These are phyloP conservation scores for Limnephilus marmoratus DNA, from an alignment of 2,888 invertebrate genomes.

Conservation along the genomic window DNA sequence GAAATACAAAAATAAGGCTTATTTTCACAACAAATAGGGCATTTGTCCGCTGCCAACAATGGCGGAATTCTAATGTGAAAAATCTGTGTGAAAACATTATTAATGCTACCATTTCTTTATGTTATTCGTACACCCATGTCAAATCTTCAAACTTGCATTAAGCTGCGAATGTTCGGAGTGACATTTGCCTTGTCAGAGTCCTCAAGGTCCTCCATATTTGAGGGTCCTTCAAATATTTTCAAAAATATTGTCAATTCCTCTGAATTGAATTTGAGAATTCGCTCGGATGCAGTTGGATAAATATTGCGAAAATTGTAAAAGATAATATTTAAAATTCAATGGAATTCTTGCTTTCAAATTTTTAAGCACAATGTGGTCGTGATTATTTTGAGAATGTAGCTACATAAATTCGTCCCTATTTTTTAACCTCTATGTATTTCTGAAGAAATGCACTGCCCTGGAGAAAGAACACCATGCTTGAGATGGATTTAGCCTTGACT, in stretches of 20 bases:
- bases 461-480: no score
- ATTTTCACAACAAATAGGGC: constrained; percentile 56
- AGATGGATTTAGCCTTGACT: no score
- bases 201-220: constrained; percentile 30
- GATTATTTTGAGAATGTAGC: no score
- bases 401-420: no score
- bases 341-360: not conserved
- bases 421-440: no score
- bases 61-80: constrained; percentile 22
- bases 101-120: constrained; percentile 16
- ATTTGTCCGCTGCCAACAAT: constrained; percentile 51
- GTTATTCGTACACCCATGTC: constrained; percentile 42
- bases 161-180: constrained; percentile 18
- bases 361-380: not conserved
- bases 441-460: no score
- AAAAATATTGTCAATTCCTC: constrained; percentile 36
- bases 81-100: constrained; percentile 55
- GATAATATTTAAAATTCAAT: not conserved
- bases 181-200: constrained; percentile 37
- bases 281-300: constrained; percentile 17
- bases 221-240: constrained; percentile 50
- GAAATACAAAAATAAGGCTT: constrained; percentile 51
- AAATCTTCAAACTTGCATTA: constrained; percentile 9
- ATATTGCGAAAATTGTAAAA: constrained; percentile 5
- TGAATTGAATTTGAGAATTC: not conserved